Base-by-base conservation (phyloP, 2,113 vertebrate genomes). In the Serilophus lunatus region DNA sequence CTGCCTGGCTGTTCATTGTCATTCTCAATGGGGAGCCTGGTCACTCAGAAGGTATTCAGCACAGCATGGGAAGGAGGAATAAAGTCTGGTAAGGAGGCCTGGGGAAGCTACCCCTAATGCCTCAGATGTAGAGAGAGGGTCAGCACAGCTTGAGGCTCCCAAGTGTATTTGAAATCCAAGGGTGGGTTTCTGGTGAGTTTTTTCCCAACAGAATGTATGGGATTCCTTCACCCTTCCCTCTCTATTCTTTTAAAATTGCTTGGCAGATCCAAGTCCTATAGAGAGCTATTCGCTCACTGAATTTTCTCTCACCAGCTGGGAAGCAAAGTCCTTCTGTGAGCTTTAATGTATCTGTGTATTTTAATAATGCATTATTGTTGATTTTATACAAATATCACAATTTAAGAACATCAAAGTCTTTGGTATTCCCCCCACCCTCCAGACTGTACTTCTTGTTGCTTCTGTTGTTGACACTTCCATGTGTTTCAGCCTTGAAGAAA, bases 401-500 rank as follows among this genome's bases (percentile, higher is more conserved):
- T 84, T 81, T 71, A 81, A 78, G 72, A 82, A 61, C 86, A 92
- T 95, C 65, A 92, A 79, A 95, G 80, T 76, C 88, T 44, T 78
- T 86, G 56, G n/a, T 74, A 60, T 71, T 94, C 23, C 47, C 49
- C 31, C 65, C 69, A 78, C 65, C 61, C 90, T 81, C 26, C 81
- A 78, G 85, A 86, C 54, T 53, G 40, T 44, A 50, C 35, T 95
- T 42, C 35, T 95, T 42, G 5, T 90, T 91, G 65, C 63, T 92
- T 78, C 82, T 93, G 80, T 56, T 93, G 75, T 85, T 93, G 86
- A 83, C 85, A 42, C 54, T 94, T 57, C 81, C 76, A 60, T 81
- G 87, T 0, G 7, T 68, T 95, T 92, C 87, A 96, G 92, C 69
- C 85, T 92, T 75, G 85, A 50, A 95, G 90, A 95, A 95, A 95